Base-by-base conservation (phyloP, 2,888 invertebrate genomes). In the Spilarctia lutea region DNA sequence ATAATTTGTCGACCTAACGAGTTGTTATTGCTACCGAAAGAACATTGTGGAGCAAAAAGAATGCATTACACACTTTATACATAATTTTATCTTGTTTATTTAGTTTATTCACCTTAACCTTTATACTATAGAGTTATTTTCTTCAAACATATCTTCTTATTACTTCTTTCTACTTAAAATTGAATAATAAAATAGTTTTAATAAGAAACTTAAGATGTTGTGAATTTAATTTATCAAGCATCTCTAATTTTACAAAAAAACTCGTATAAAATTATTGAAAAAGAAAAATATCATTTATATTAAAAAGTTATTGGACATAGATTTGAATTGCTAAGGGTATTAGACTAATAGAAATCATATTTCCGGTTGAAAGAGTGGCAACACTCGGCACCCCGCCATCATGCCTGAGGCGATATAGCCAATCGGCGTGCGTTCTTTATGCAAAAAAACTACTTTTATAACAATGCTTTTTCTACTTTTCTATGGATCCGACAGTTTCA, bases 331-430 rank as follows among this genome's bases (percentile, higher is more conserved):
- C 76, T 80, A 90, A 92, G 88, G 86, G 90, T 89, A 93, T 92
- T 94, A 93, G 85, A 87, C 90, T 91, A 93, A 93, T 89, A 91
- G 87, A 94, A 94, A 92, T 91, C 92, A 89, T 91, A 93, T 94
- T 95, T 95, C 94, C 94, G 94, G 90, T 84, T 82, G 90, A 92
- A 85, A 90, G 88, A 88, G 85, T 92, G 89, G 91, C 91, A 92
- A 91, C 92, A 91, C 88, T 91, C 86, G 93, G 91, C 94, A 91
- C 95, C 94, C 95, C 93, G 93, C 91, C 91, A 93, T 92, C 90
- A 92, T 86, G 95, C 95, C 95, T 81, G 89, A 86, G 95, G 95
- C 95, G 82, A 92, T 91, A 85, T 83, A 87, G 89, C 94, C 94
- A 94, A 94, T 94, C 90, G 90, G 88, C 88, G 90, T 87, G 85